Conservation (phyloP, 2,888 invertebrate species). For the Microctonus hyperodae region DNA sequence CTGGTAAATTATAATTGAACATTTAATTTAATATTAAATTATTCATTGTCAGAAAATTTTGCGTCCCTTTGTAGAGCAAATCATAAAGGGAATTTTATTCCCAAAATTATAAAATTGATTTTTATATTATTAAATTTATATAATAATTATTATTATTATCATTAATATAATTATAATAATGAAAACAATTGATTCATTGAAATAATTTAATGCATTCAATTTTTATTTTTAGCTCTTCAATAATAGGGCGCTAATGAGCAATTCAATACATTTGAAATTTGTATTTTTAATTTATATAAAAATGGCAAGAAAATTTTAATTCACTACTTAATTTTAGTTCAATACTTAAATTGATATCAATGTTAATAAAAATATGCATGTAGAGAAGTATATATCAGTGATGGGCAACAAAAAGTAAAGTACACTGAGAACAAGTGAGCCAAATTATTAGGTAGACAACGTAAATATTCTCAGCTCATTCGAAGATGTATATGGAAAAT, state of each 20-base stretch:
- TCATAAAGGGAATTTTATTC: neutral
- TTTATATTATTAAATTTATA: neutral
- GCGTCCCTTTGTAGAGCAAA: neutral
- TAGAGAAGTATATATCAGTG: neutral
- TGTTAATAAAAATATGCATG: constrained; percentile 10
- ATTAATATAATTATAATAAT: no score
- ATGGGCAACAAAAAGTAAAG: constrained; percentile 5
- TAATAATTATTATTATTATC: no score
- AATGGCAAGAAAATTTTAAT: neutral
- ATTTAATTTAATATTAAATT: neutral
- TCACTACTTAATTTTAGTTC: no score
- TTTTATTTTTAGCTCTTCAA: no score
- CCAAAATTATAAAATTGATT: neutral
- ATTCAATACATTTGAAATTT: neutral
- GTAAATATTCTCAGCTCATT: neutral
- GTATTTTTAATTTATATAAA: neutral
- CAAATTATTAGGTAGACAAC: constrained; percentile 25
- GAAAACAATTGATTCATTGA: no score
- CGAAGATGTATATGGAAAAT: constrained; percentile 3
- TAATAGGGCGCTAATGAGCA: no score
- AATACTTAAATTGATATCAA: no score
- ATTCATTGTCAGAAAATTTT: neutral
- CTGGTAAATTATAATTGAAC: neutral
- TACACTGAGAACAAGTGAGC: constrained; percentile 17
- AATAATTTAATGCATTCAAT: no score